Evolutionary conservation across 2,797 vertebrate species (phyloP).

Genomic region (Trachops cirrhosus): DNA sequence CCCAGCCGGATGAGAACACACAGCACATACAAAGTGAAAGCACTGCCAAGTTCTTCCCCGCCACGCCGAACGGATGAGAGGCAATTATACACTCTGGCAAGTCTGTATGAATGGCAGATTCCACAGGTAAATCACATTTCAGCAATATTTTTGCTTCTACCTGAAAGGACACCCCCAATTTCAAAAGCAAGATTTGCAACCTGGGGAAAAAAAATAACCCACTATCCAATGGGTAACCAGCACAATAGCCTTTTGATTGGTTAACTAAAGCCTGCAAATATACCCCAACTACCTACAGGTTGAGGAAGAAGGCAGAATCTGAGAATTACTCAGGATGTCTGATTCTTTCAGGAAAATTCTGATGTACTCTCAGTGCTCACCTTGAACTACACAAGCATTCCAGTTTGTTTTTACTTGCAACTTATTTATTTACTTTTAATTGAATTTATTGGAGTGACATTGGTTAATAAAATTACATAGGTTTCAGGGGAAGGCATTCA

Average conservation of each 20-base stretch:
- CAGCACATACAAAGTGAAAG: not conserved
- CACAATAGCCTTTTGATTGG: not conserved
- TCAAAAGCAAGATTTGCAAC: not conserved
- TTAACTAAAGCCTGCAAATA: not conserved
- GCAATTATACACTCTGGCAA: not conserved
- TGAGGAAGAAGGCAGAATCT: not conserved
- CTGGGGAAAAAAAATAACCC: not conserved
- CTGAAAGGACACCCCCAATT: not conserved
- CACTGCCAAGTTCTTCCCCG: fast-evolving
- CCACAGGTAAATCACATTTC: not conserved
- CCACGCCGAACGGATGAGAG: not conserved
- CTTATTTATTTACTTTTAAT: not conserved
- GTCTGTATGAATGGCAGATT: not conserved
- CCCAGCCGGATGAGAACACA: not conserved
- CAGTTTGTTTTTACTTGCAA: not conserved
- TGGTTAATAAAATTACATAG: not conserved
- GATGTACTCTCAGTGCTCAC: not conserved
- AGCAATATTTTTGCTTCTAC: not conserved
- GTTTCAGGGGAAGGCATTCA: not conserved
- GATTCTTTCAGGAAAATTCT: not conserved
- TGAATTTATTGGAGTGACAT: not conserved
- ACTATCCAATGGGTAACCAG: not conserved
- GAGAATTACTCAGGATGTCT: not conserved
- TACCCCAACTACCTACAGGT: not conserved
- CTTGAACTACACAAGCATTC: not conserved